A percentile compares a stretch with the other conserved stretches of the same genome.
phyloP scores from a whole-genome alignment of 2,797 vertebrate species.

The Molossus molossus region DNA sequence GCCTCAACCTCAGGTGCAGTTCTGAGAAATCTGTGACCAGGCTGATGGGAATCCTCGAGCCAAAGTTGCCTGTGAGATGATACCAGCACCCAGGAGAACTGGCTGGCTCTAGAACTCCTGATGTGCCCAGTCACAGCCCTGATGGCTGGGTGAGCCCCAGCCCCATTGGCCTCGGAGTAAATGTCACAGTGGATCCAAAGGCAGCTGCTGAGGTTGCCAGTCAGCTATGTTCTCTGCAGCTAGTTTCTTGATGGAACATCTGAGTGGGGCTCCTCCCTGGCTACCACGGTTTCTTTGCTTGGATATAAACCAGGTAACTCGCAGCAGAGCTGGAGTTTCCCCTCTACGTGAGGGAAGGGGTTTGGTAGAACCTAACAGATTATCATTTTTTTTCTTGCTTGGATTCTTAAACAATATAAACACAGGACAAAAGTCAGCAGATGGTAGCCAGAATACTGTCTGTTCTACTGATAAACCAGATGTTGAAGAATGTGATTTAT shows the following conservation, averaged over 20 bases:
- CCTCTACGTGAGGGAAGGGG: not conserved
- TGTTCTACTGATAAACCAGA: constrained; percentile 1
- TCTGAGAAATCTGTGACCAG: not conserved
- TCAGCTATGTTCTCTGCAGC: not conserved
- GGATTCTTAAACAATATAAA: not conserved
- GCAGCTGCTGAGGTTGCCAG: not conserved
- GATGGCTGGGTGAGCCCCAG: not conserved
- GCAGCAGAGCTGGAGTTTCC: not conserved
- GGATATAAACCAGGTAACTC: not conserved
- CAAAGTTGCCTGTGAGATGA: not conserved
- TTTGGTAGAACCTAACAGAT: not conserved
- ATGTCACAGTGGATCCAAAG: not conserved
- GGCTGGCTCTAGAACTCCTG: not conserved
- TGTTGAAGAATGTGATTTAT: not conserved
- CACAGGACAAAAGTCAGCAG: not conserved
- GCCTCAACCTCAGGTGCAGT: not conserved
- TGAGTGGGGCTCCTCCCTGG: not conserved
- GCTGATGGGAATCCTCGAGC: not conserved
- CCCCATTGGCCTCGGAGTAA: not conserved
- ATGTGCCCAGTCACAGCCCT: not conserved
- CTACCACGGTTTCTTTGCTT: not conserved
- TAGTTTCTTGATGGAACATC: not conserved
- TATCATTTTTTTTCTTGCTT: not conserved
- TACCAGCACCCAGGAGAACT: too few relatives aligned
- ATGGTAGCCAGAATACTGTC: not conserved